Conservation (phyloP, 2,113 vertebrate genomes). For the Stercorarius parasiticus region DNA sequence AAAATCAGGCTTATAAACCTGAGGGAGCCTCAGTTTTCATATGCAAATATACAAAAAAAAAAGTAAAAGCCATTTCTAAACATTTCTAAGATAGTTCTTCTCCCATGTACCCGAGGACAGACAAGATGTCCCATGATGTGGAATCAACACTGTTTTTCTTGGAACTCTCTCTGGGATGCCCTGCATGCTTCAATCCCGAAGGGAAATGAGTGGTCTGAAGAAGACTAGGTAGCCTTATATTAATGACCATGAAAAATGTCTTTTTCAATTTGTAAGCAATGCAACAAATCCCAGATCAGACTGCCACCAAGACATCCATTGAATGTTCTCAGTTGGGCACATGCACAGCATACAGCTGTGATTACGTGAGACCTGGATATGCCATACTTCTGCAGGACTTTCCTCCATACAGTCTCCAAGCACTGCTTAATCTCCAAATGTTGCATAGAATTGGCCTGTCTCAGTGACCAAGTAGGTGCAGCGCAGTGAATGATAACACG, state of each 20-base stretch:
- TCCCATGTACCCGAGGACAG: background rate
- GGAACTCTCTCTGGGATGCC: background rate
- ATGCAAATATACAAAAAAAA: background rate
- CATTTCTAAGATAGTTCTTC: background rate
- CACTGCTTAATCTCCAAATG: background rate
- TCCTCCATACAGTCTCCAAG: background rate
- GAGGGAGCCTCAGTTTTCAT: background rate
- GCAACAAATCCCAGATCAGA: background rate
- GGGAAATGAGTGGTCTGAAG: background rate
- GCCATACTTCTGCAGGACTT: background rate
- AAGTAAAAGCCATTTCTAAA: background rate
- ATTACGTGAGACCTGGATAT: background rate
- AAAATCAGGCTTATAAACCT: background rate
- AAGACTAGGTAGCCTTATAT: background rate
- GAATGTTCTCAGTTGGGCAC: background rate
- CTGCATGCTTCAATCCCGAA: background rate
- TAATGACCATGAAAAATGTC: background rate
- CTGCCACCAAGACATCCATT: background rate
- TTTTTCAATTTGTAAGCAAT: background rate
- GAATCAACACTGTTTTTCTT: background rate
- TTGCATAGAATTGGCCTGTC: background rate
- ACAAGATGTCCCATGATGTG: background rate
- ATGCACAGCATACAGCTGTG: background rate
- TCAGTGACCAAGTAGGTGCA: background rate
- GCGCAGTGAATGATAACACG: background rate